These are phyloP conservation scores for Danio kyathit DNA, from an alignment of 2,797 vertebrate genomes.

Conservation along the genomic window DNA sequence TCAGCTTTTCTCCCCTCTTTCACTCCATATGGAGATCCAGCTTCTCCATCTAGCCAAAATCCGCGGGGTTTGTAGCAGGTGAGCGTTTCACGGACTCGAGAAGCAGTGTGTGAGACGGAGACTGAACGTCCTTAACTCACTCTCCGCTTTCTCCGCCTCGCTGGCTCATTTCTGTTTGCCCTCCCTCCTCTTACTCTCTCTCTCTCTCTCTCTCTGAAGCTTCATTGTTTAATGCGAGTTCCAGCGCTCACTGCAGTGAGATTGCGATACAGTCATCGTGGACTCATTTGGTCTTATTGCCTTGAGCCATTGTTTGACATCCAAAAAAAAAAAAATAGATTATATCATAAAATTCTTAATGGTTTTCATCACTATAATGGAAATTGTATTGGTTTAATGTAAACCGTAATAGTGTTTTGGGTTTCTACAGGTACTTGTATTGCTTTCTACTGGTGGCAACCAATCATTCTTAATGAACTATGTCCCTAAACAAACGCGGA, in stretches of 20 bases:
- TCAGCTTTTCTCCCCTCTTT: conserved; percentile 50
- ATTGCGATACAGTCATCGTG: conserved; percentile 16
- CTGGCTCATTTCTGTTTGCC: conserved; percentile 7
- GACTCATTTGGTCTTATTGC: neutral
- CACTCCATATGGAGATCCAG: conserved; percentile 68
- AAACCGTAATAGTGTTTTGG: too few species aligned
- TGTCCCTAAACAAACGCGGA: too few species aligned
- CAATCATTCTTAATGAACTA: too few species aligned
- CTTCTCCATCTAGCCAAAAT: conserved; percentile 59
- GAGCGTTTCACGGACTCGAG: conserved; percentile 48
- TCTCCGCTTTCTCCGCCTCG: conserved; percentile 8
- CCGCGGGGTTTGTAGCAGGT: conserved; percentile 51
- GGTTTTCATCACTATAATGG: too few species aligned
- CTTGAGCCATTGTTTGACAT: too few species aligned
- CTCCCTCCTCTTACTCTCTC: conserved; percentile 28
- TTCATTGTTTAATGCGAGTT: conserved; percentile 49
- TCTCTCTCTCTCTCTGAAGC: conserved; percentile 25
- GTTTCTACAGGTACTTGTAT: too few species aligned
- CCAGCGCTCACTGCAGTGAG: conserved; percentile 45
- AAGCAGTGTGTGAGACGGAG: conserved; percentile 45
- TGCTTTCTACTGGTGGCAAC: too few species aligned
- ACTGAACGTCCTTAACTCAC: conserved; percentile 15
- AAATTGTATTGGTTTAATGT: too few species aligned
- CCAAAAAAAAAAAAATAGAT: too few species aligned
- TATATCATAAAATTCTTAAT: too few species aligned